phyloP scores from a whole-genome alignment of 2,797 vertebrate genomes.

The Mormyrus hasselquistii region DNA sequence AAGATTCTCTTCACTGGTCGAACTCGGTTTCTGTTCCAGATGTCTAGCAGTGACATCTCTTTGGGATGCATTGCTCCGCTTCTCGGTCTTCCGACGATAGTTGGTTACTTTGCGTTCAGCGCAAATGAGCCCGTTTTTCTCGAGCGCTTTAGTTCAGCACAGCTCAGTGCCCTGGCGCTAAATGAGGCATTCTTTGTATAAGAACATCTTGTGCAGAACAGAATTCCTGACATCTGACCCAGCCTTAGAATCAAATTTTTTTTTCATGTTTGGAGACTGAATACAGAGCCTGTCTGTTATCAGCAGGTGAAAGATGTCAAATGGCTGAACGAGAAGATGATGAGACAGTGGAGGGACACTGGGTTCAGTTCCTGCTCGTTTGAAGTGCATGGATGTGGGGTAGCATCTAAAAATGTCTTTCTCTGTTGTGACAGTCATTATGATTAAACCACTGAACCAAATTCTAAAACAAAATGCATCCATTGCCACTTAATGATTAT shows the following conservation, averaged over 20 bases:
- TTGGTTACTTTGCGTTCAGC: neutral
- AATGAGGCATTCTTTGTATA: neutral
- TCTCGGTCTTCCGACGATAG: neutral
- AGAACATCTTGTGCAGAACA: neutral
- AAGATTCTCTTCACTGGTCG: constrained; percentile 13
- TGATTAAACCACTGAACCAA: neutral
- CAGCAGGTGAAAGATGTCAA: neutral
- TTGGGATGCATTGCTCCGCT: constrained; percentile 19
- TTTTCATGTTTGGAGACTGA: neutral
- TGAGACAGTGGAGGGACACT: neutral
- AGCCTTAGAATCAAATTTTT: neutral
- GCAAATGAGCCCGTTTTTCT: neutral
- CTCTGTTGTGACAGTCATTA: neutral
- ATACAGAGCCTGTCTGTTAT: neutral
- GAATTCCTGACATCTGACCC: neutral
- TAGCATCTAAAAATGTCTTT: neutral
- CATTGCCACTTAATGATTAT: neutral
- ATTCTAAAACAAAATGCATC: neutral
- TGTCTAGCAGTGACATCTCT: constrained; percentile 22
- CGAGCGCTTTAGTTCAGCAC: neutral
- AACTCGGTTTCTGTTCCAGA: constrained; percentile 25
- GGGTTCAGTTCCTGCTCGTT: neutral
- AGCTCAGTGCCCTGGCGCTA: neutral
- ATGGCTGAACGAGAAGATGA: neutral
- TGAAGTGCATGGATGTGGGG: neutral